Base-by-base conservation (phyloP, 2,888 invertebrate genomes). In the Eremobia ochroleuca region DNA sequence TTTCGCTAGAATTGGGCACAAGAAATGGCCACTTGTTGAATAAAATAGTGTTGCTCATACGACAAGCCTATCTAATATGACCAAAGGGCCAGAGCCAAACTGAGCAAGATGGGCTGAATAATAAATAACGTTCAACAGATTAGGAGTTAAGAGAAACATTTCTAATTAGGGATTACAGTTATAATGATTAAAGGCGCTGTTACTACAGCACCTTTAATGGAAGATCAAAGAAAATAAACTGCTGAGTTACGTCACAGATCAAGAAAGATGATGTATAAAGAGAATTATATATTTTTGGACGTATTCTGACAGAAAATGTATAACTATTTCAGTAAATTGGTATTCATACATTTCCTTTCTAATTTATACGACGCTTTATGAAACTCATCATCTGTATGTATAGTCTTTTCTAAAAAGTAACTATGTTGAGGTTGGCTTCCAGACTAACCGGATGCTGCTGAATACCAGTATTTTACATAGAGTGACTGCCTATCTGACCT, bases 21-120 rank as follows among this genome's bases (percentile, higher is more conserved):
- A 88, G 87, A 85, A 88, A 86, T 85, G 76, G 73, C 85, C 85
- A 88, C 87, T 86, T 88, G 88, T 83, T 90, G 83, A 89, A 90
- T 89, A 80, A 91, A 87, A 86, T 78, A 91, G 67, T 79, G 65
- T n/a, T 49, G 46, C 69, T 73, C 59, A 77, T 77, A 75, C 58
- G 65, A 73, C 59, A 68, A 70, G 65, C 40, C 37, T 75, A 75
- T 76, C 34, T 77, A 76, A 81, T 79, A 85, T 80, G 82, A 79
- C 75, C 81, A 87, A 86, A 88, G 82, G 82, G 55, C 40, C 66
- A 59, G 58, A 62, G 59, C 46, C 37, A 73, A 73, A 79, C 75
- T 78, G 67, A 71, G 73, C n/a, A 65, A 74, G 66, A 76, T 68
- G 61, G 58, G 13, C n/a, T 87, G 77, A 88, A 89, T 88, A 81